Conservation (phyloP, 2,888 invertebrate genomes). For the Seira musarum region DNA sequence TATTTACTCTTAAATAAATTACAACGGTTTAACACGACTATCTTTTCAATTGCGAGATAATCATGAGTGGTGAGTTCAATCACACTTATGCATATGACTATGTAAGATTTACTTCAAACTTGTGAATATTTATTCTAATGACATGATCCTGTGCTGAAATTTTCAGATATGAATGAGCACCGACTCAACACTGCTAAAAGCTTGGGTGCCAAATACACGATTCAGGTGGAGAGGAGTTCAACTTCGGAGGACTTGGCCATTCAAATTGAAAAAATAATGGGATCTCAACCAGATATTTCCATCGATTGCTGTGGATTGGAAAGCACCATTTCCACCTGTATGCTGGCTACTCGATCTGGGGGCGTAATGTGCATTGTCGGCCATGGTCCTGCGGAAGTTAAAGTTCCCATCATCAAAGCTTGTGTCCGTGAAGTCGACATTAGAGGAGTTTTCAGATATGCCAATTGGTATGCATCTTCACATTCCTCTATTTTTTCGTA, state of each 20-base stretch:
- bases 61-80: too few species aligned
- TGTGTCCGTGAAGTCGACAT: conserved; percentile 91
- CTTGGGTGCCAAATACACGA: conserved; percentile 83
- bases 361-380: conserved; percentile 92
- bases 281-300: conserved; percentile 80
- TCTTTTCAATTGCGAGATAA: too few species aligned
- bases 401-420: conserved; percentile 87
- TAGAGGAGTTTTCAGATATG: conserved; percentile 93
- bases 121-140: too few species aligned
- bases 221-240: conserved; percentile 71
- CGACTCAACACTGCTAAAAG: conserved; percentile 83
- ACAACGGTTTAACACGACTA: too few species aligned
- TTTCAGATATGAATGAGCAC: conserved; percentile 79
- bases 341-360: conserved; percentile 87
- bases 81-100: too few species aligned
- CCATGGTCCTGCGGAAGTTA: conserved; percentile 85
- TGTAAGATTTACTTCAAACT: too few species aligned
- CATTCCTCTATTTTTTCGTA: too few species aligned
- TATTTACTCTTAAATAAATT: too few species aligned
- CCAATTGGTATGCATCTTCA: conserved; percentile 84
- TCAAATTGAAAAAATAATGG: conserved; percentile 77
- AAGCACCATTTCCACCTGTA: conserved; percentile 81
- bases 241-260: conserved; percentile 77
- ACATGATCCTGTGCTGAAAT: too few species aligned
- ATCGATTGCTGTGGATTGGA: conserved; percentile 94